phyloP scores from a whole-genome alignment of 2,113 vertebrate species.

The Myrmecobius fasciatus region DNA sequence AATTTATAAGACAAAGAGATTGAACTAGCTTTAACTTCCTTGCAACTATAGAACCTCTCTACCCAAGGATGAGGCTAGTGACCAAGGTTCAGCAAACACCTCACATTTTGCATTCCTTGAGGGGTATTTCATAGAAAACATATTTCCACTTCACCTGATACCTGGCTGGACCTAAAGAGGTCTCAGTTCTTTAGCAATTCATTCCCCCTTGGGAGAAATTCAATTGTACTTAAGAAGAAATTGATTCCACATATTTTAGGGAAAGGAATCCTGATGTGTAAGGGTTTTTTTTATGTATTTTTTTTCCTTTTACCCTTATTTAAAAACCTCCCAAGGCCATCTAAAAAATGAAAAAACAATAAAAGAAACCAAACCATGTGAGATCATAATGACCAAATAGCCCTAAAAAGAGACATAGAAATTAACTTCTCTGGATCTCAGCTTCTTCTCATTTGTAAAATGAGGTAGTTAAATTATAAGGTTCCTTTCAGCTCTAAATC shows the following conservation, averaged over 20 bases:
- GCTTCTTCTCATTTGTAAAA: not conserved
- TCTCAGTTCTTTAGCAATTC: not conserved
- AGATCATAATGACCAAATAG: not conserved
- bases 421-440: not conserved
- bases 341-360: not conserved
- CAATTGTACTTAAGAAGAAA: constrained; percentile 23
- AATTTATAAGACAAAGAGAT: not conserved
- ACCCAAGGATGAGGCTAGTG: not conserved
- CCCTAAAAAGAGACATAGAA: not conserved
- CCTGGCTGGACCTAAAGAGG: not conserved
- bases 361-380: not conserved
- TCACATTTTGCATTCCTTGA: not conserved
- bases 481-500: not conserved
- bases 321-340: not conserved
- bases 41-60: not conserved
- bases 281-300: not conserved
- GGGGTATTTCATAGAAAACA: not conserved
- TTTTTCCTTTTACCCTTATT: constrained; percentile 6
- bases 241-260: not conserved
- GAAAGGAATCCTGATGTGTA: constrained; percentile 15
- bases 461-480: not conserved
- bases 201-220: not conserved
- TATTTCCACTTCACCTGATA: not conserved
- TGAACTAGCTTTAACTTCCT: not conserved
- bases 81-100: not conserved